These are phyloP conservation scores for Neolamprologus kungweensis DNA, from an alignment of 2,113 vertebrate species.

Conservation along the genomic window DNA sequence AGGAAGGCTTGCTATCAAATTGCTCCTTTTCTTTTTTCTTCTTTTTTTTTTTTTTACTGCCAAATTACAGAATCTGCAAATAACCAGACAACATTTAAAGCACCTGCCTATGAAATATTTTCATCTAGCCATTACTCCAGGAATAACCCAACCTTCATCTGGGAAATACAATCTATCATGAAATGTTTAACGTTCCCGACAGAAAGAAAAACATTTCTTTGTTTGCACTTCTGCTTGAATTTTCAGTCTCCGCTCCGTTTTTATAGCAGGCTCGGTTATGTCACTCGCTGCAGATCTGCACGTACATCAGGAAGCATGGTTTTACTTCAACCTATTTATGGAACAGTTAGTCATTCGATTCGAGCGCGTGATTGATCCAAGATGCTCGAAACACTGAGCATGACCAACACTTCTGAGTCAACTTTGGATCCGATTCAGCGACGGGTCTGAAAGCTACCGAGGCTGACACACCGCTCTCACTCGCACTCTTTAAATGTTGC, in stretches of 20 bases:
- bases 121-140: background rate
- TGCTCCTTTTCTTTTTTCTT: background rate
- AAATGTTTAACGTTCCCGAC: background rate
- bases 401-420: background rate
- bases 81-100: background rate
- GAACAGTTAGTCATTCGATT: conserved; percentile 8
- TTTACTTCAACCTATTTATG: background rate
- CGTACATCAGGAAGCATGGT: background rate
- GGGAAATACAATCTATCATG: background rate
- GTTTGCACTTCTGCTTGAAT: background rate
- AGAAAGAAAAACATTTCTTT: background rate
- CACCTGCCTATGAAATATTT: background rate
- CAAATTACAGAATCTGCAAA: background rate
- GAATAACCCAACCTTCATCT: background rate
- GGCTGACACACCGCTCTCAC: background rate
- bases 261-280: background rate
- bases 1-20: background rate
- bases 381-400: background rate
- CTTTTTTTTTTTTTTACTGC: background rate
- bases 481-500: background rate
- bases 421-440: background rate
- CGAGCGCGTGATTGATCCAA: background rate
- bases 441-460: background rate
- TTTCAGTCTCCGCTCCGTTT: background rate
- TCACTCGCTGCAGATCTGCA: background rate